These are phyloP conservation scores for Acleris emargana DNA, from an alignment of 2,888 invertebrate genomes.

Conservation along the genomic window DNA sequence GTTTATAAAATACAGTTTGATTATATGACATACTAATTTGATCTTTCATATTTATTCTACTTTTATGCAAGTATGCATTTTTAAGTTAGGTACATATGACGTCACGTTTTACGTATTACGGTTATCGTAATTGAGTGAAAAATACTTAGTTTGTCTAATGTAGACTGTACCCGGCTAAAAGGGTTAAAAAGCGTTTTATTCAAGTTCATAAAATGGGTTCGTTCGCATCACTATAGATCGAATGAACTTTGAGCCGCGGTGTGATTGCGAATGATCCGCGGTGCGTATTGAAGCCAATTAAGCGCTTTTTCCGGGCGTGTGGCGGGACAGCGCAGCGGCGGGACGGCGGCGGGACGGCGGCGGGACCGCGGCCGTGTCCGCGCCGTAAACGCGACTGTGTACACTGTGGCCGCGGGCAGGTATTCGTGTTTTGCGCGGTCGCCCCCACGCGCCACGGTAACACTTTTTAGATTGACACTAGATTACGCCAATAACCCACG, in stretches of 20 bases:
- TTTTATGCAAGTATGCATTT: no score
- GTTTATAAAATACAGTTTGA: no score
- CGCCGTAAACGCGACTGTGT: constrained; percentile 36
- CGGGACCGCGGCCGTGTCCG: constrained; percentile 59
- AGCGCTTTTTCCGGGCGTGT: constrained; percentile 77
- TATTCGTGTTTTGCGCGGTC: constrained; percentile 24
- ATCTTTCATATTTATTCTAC: no score
- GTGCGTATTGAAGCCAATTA: constrained; percentile 69
- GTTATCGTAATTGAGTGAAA: background rate
- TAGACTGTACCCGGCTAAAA: background rate
- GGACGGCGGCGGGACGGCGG: constrained; percentile 52
- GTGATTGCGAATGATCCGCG: constrained; percentile 74
- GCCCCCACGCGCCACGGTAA: background rate
- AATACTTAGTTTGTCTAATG: background rate
- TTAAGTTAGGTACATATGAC: no score
- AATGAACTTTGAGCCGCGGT: constrained; percentile 55
- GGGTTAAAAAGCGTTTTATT: background rate
- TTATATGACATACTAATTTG: no score
- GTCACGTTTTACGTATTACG: no score
- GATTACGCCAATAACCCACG: constrained; percentile 1
- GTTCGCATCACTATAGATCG: constrained; percentile 56
- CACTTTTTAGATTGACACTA: constrained; percentile 21
- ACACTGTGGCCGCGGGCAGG: constrained; percentile 33
- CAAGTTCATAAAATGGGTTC: constrained; percentile 19
- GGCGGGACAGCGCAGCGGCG: constrained; percentile 54